These are phyloP conservation scores for Pseudomyrmex concolor DNA, from an alignment of 1,140 invertebrate species.

Conservation along the genomic window DNA sequence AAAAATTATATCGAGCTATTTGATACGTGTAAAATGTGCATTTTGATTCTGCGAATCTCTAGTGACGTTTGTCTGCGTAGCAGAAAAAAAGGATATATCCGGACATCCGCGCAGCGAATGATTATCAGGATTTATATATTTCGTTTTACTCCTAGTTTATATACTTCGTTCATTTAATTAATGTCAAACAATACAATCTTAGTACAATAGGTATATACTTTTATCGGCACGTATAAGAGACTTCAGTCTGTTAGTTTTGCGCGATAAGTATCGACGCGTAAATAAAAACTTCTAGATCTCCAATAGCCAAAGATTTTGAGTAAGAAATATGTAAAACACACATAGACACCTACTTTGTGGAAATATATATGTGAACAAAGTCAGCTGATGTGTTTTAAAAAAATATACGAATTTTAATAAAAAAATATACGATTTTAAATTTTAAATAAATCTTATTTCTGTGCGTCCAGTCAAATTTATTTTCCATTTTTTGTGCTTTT, in stretches of 20 bases:
- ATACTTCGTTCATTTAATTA: slow-evolving; percentile 14
- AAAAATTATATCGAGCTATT: not conserved
- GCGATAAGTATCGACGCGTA: slow-evolving; percentile 44
- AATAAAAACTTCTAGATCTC: not conserved
- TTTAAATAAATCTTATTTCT: too few species aligned
- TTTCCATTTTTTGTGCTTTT: too few species aligned
- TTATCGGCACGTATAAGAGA: slow-evolving; percentile 10
- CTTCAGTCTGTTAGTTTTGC: slow-evolving; percentile 6
- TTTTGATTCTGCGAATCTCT: not conserved
- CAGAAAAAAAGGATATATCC: too few species aligned
- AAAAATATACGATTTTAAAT: too few species aligned
- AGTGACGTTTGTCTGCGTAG: not conserved
- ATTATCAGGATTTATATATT: not conserved
- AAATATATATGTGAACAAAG: too few species aligned
- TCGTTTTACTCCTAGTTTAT: not conserved
- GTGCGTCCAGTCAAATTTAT: too few species aligned
- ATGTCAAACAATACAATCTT: too few species aligned
- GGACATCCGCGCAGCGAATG: too few species aligned
- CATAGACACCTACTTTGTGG: not conserved
- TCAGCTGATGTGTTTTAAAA: too few species aligned
- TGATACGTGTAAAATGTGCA: not conserved
- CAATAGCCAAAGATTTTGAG: not conserved
- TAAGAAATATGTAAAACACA: not conserved
- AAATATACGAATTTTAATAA: too few species aligned
- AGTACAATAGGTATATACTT: not conserved